A percentile compares a stretch with the other conserved stretches of the same genome.
These are phyloP conservation scores for Lymantria monacha DNA, from an alignment of 2,888 invertebrate species.

Conservation along the genomic window DNA sequence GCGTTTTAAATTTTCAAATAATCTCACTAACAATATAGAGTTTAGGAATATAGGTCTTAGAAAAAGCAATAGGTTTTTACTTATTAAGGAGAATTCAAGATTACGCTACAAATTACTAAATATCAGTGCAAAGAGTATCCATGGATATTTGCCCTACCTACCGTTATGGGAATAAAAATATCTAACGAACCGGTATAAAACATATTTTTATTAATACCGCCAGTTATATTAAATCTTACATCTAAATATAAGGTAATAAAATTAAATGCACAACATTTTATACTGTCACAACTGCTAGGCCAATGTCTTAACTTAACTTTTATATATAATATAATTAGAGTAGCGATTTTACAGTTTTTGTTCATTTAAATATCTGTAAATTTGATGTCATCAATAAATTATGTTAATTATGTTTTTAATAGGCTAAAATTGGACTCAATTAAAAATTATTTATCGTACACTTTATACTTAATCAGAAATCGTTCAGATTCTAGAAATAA, in stretches of 20 bases:
- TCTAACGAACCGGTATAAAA: no score
- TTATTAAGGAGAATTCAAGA: no score
- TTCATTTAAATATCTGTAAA: background rate
- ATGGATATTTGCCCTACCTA: no score
- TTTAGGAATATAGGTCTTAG: no score
- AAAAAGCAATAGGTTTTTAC: no score
- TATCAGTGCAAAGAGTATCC: no score
- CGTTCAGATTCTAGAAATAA: background rate
- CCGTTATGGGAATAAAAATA: no score
- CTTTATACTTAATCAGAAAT: background rate
- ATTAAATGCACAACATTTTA: background rate
- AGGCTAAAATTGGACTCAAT: background rate
- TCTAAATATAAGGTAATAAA: background rate
- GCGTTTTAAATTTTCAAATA: no score
- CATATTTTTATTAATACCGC: background rate
- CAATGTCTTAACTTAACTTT: background rate
- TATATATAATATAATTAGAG: background rate
- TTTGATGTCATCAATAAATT: background rate
- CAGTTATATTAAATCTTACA: background rate
- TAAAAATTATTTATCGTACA: background rate
- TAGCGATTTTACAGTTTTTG: background rate
- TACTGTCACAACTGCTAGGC: background rate
- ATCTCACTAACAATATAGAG: no score
- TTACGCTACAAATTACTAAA: no score
- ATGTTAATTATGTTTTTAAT: background rate